phyloP scores from a whole-genome alignment of 2,888 invertebrate genomes.

The Pasiphila rectangulata region DNA sequence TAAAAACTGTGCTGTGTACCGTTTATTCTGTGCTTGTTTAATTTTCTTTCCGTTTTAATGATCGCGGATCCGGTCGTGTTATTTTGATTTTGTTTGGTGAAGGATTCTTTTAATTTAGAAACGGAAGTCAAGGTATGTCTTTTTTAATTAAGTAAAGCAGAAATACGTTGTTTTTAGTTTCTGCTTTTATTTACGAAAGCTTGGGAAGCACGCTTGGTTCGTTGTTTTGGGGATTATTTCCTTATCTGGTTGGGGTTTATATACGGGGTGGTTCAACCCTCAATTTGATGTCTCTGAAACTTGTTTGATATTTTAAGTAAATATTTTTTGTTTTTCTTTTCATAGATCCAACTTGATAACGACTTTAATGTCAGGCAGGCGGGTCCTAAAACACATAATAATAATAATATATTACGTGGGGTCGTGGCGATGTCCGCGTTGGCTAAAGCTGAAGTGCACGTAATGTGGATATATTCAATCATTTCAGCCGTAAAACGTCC shows the following conservation, averaged over 20 bases:
- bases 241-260: constrained; percentile 20
- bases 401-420: too few species aligned
- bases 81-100: constrained; percentile 16
- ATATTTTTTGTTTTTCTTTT: background rate
- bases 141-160: constrained; percentile 1
- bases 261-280: constrained; percentile 15
- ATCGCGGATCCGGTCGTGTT: constrained; percentile 12
- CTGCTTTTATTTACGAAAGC: background rate
- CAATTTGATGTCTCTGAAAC: constrained; percentile 4
- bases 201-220: background rate
- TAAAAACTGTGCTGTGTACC: constrained; percentile 21
- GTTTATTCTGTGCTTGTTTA: constrained; percentile 24
- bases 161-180: background rate
- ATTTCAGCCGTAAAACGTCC: too few species aligned
- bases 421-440: too few species aligned
- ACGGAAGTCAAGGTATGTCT: constrained; percentile 9
- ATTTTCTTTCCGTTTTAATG: constrained; percentile 11
- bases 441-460: too few species aligned
- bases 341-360: too few species aligned
- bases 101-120: constrained; percentile 13
- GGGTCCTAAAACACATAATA: too few species aligned
- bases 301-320: too few species aligned
- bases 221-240: constrained; percentile 21
- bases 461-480: too few species aligned
- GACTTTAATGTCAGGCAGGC: too few species aligned